Evolutionary conservation across 2,888 invertebrate species (phyloP).

Genomic region (Labia minor): DNA sequence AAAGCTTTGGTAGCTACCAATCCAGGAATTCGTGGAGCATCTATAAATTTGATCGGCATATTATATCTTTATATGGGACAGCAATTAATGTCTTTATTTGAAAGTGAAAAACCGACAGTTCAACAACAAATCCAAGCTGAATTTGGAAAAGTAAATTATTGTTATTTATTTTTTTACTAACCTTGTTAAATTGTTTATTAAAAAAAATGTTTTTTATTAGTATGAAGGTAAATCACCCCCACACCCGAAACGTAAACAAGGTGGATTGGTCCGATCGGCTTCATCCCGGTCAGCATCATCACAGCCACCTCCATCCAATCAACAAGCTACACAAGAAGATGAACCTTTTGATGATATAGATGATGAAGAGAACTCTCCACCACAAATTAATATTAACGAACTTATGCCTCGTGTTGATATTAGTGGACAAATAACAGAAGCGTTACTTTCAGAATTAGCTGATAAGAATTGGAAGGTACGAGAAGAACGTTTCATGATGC

Average conservation of each 20-base stretch:
- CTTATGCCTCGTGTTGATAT: conserved; percentile 68
- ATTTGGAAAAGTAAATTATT: conserved; percentile 53
- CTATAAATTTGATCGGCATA: conserved; percentile 61
- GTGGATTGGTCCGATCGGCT: conserved; percentile 32
- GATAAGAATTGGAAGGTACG: conserved; percentile 88
- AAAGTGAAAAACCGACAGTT: conserved; percentile 74
- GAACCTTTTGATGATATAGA: conserved; percentile 40
- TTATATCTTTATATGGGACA: conserved; percentile 75
- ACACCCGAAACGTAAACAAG: conserved; percentile 51
- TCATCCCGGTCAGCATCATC: conserved; percentile 23
- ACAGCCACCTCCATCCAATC: conserved; percentile 19
- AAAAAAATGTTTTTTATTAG: conserved; percentile 26
- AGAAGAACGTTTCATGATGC: background rate
- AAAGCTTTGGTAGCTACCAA: conserved; percentile 77
- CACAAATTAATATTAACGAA: conserved; percentile 48
- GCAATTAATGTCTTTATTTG: conserved; percentile 63
- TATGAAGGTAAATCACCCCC: conserved; percentile 64
- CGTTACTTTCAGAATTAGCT: conserved; percentile 64
- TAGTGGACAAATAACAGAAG: conserved; percentile 68
- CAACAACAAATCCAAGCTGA: conserved; percentile 76
- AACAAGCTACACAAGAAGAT: conserved; percentile 29
- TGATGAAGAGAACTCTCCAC: conserved; percentile 25
- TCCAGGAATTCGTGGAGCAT: conserved; percentile 68
- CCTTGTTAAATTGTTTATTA: background rate
- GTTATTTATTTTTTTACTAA: conserved; percentile 13